Percentiles rank a stretch among this genome's conserved stretches.
These are phyloP conservation scores for Calyptomena viridis DNA, from an alignment of 2,113 vertebrate genomes.

Conservation along the genomic window DNA sequence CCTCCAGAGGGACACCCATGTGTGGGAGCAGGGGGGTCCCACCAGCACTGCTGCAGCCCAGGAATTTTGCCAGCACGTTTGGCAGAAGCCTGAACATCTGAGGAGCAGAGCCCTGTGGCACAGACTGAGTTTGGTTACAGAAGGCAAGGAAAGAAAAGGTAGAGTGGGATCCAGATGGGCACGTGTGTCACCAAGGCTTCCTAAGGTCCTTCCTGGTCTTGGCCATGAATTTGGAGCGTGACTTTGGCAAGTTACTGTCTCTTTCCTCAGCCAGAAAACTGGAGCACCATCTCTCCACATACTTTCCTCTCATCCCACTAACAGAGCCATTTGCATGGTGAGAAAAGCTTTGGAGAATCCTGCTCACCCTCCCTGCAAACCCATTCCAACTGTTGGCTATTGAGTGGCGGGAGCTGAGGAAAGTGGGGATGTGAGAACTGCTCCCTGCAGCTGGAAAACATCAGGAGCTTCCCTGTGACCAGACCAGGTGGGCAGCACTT, in stretches of 20 bases:
- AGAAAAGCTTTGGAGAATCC: neutral
- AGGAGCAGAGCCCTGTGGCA: neutral
- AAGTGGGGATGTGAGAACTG: neutral
- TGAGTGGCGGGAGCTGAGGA: neutral
- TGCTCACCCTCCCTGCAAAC: neutral
- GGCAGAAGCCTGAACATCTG: neutral
- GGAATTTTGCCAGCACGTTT: neutral
- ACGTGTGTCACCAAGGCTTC: fast-evolving
- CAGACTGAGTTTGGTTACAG: neutral
- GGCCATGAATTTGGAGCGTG: neutral
- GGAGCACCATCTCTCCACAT: neutral
- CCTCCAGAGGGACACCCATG: neutral
- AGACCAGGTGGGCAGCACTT: conserved; percentile 52
- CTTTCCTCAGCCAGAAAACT: neutral
- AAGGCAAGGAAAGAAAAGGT: neutral
- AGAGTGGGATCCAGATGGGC: neutral
- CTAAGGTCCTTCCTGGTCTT: neutral
- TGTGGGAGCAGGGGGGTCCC: neutral
- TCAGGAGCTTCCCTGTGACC: conserved; percentile 25
- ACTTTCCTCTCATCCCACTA: neutral
- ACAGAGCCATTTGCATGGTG: neutral
- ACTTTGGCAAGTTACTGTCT: neutral
- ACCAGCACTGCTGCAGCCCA: neutral
- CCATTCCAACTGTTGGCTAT: neutral
- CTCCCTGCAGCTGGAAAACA: conserved; percentile 50